phyloP scores from a whole-genome alignment of 2,888 invertebrate genomes.

The Leptinotarsa peninsularis region DNA sequence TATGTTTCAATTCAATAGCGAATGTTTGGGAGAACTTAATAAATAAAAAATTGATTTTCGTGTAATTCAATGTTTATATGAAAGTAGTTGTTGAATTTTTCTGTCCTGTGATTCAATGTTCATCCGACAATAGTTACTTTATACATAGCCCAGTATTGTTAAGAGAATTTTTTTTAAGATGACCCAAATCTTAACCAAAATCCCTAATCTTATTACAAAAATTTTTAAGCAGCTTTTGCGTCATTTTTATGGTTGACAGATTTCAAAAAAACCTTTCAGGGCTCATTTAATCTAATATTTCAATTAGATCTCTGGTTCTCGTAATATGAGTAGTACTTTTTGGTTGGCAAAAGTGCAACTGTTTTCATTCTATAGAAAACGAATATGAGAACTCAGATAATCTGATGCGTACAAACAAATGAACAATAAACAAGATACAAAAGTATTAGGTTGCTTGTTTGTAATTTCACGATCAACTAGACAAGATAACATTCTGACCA shows the following conservation, averaged over 20 bases:
- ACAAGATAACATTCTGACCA: constrained; percentile 48
- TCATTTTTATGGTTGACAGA: constrained; percentile 35
- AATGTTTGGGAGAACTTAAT: no score
- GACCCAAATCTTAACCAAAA: constrained; percentile 42
- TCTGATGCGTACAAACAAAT: constrained; percentile 46
- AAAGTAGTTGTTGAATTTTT: no score
- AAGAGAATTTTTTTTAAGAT: constrained; percentile 8
- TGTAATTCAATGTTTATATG: no score
- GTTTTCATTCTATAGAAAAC: constrained; percentile 44
- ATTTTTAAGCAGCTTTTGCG: constrained; percentile 37
- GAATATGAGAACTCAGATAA: constrained; percentile 42
- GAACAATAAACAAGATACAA: constrained; percentile 47
- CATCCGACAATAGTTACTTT: no score
- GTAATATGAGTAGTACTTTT: constrained; percentile 43
- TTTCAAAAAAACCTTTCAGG: constrained; percentile 33
- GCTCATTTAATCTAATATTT: constrained; percentile 44
- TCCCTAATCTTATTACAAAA: constrained; percentile 40
- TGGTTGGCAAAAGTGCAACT: constrained; percentile 47
- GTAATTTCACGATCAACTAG: constrained; percentile 47
- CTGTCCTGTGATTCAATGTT: no score
- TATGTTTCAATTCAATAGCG: no score
- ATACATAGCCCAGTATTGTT: constrained; percentile 1
- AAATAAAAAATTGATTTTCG: no score
- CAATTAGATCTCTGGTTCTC: constrained; percentile 38
- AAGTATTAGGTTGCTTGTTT: constrained; percentile 51